phyloP scores from a whole-genome alignment of 1,140 invertebrate genomes.

The Atta colombica region DNA sequence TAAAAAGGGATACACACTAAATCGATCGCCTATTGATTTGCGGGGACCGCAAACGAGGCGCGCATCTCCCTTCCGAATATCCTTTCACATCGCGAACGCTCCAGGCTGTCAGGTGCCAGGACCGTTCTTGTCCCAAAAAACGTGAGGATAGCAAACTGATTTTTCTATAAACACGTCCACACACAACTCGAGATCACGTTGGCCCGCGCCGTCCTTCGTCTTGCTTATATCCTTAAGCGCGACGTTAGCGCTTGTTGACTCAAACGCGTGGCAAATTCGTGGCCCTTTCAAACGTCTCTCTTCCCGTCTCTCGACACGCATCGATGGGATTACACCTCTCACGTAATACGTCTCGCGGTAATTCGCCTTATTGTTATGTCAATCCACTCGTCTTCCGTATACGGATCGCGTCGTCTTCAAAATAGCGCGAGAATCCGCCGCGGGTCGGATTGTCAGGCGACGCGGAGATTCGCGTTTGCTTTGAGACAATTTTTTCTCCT shows the following conservation, averaged over 20 bases:
- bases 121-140: conserved; percentile 64
- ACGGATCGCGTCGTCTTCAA: neutral
- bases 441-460: conserved; percentile 21
- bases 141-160: conserved; percentile 71
- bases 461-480: conserved; percentile 15
- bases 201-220: conserved; percentile 4
- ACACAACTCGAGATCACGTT: conserved; percentile 60
- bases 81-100: conserved; percentile 79
- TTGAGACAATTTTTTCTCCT: neutral
- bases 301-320: conserved; percentile 46
- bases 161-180: conserved; percentile 77
- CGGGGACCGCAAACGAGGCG: conserved; percentile 79
- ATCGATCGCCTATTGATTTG: conserved; percentile 83
- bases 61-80: conserved; percentile 75
- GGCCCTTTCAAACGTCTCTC: conserved; percentile 77
- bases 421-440: neutral
- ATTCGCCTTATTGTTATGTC: conserved; percentile 63
- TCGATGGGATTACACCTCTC: conserved; percentile 65
- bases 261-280: conserved; percentile 84
- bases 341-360: conserved; percentile 53
- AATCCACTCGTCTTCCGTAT: conserved; percentile 22
- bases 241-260: conserved; percentile 81
- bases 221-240: conserved; percentile 58
- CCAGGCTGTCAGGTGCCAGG: conserved; percentile 82
- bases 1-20: conserved; percentile 65